Base-by-base conservation (phyloP, 2,797 vertebrate species). In the Echeneis naucrates region DNA sequence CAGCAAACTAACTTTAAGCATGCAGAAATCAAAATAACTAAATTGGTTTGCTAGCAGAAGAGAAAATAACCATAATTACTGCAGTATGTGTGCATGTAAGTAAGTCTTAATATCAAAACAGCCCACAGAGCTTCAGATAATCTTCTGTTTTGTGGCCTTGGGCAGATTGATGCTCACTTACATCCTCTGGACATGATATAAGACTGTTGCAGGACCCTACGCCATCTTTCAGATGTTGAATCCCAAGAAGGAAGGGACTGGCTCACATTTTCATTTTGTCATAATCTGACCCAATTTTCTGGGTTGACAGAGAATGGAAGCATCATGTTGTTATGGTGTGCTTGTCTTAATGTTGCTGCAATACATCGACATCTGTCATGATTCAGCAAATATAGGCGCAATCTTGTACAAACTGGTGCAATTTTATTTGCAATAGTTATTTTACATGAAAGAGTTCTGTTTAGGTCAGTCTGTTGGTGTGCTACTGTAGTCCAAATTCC, bases 261-360 rank as follows among this genome's bases (percentile, higher is more conserved):
- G 42, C 56, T 87, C 75, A 17, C 33, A 67, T 56, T 86, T 78
- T 72, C 54, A 74, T 54, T 77, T 68, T 72, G 66, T 72, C 72
- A 68, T 72, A 73, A 72, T 85, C 55, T 76, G 77, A 80, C 76
- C 81, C 52, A 77, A 69, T 86, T 91, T 79, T 70, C 33, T 16
- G 40, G 13, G 11, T 48, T 50, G 68, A 38, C 50, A 42, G 51
- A 40, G 37, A 32, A 37, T 30, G 44, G 12, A 44, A 53, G 21
- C 37, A 54, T 38, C 45, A 55, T 1, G 2, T 42, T n/a, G 9
- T 16, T 12, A 19, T 47, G n/a, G 17, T 21, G 11, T 48, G 32
- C 13, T 21, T 9, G 16, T 2, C 9, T 5, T 27, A 16, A 47
- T 16, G 33, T 30, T 5, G 12, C 35, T 13, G 16, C 50, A 45